Conservation (phyloP, 2,888 invertebrate genomes). For the Abrostola tripartita region DNA sequence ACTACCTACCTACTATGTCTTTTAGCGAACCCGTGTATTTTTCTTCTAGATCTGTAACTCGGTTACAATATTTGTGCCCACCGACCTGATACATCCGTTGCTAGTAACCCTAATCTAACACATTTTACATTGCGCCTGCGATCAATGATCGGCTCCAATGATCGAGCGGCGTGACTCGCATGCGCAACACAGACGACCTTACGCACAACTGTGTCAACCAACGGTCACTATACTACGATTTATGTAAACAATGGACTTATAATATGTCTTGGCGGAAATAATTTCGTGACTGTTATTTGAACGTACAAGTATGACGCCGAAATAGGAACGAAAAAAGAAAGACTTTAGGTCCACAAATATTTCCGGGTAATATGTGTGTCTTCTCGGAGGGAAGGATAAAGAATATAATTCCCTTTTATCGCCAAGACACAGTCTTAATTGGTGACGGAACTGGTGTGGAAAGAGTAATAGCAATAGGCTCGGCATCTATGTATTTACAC, state of each 20-base stretch:
- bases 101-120: constrained; percentile 29
- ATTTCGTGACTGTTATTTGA: not conserved
- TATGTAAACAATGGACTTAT: not conserved
- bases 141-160: constrained; percentile 53
- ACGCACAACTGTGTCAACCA: constrained; percentile 49
- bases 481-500: too few relatives aligned
- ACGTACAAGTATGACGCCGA: too few relatives aligned
- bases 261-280: not conserved
- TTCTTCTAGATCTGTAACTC: not conserved
- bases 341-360: too few relatives aligned
- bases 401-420: too few relatives aligned
- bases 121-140: constrained; percentile 41
- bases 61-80: constrained; percentile 1
- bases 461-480: too few relatives aligned
- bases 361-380: too few relatives aligned
- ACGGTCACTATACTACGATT: constrained; percentile 33
- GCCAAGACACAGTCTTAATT: too few relatives aligned
- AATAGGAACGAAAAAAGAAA: too few relatives aligned
- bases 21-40: constrained; percentile 1
- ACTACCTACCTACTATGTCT: not conserved
- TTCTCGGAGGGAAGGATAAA: too few relatives aligned
- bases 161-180: constrained; percentile 46
- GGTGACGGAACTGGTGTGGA: too few relatives aligned
- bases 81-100: not conserved
- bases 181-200: constrained; percentile 43